These are phyloP conservation scores for Harpagoxenus sublaevis DNA, from an alignment of 2,888 invertebrate genomes.

Conservation along the genomic window DNA sequence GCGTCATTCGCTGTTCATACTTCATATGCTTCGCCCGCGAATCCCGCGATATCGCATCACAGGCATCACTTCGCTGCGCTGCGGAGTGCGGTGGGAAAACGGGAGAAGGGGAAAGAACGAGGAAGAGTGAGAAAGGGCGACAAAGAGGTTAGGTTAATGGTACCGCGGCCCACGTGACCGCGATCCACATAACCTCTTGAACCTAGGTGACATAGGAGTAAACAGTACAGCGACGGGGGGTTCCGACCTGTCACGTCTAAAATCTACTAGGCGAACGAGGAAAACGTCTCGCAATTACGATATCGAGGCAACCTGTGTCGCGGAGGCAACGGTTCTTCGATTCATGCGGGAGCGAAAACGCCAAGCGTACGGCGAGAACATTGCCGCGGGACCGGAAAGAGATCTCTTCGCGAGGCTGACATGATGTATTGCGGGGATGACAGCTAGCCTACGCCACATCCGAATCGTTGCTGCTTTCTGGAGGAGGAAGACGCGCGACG, in stretches of 20 bases:
- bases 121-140: neutral
- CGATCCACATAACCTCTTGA: constrained; percentile 4
- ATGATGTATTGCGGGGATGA: neutral
- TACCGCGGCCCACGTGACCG: constrained; percentile 5
- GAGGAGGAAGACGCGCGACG: neutral
- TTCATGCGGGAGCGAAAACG: neutral
- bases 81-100: neutral
- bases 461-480: neutral
- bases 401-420: neutral
- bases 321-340: neutral
- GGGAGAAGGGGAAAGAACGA: neutral
- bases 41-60: neutral
- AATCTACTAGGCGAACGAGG: too few relatives aligned
- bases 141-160: neutral
- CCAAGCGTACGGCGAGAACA: neutral
- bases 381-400: neutral
- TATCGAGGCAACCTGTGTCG: neutral
- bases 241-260: too few relatives aligned
- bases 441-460: neutral
- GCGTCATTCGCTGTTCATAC: neutral
- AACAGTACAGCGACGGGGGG: too few relatives aligned
- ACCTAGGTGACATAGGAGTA: neutral
- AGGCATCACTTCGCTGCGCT: neutral
- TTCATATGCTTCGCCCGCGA: neutral
- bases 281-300: neutral